Base-by-base conservation (phyloP, 2,888 invertebrate species). In the Mythimna pallens region DNA sequence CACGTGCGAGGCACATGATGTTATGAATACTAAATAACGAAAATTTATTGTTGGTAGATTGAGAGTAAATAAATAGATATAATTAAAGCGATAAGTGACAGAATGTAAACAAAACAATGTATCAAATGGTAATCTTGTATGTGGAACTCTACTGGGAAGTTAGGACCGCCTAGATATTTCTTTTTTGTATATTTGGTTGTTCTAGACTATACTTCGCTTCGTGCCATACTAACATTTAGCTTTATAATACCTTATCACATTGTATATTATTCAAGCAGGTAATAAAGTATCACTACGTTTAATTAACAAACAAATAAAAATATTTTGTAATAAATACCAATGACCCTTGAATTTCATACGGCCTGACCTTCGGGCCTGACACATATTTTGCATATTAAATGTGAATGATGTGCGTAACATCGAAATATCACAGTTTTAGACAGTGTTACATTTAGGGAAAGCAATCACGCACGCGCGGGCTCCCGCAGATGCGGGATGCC, bases 61-160 rank as follows among this genome's bases (percentile, higher is more conserved):
- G 76, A 80, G 66, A 20, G 76, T 78, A 66, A 77, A 73, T 65
- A 78, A 43, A 80, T 57, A 59, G 34, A 67, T 22, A 61, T 73
- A 79, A 65, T 55, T 63, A 54, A 57, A 81, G 61, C 43, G 30
- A 66, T 71, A 66, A 67, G 12, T 47, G 64, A 36, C 65, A 70
- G 40, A 47, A 63, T 58, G 63, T 50, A 81, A 65, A 70, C 63
- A 82, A 64, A 82, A 69, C 62, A 63, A 65, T 81, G 55, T 36
- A 43, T 66, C 57, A 74, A 74, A 63, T 63, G 74, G 30, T 74
- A 80, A 74, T 58, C 10, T 72, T 80, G 47, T 47, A 47, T 58
- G 36, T 50, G 0, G 9, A 58, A 58, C 25, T 63, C 14, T 43
- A 58, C 57, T 73, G 52, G 62, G 62, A 63, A 63, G 63, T 79